phyloP scores from a whole-genome alignment of 2,797 vertebrate species.

The Falco columbarius region DNA sequence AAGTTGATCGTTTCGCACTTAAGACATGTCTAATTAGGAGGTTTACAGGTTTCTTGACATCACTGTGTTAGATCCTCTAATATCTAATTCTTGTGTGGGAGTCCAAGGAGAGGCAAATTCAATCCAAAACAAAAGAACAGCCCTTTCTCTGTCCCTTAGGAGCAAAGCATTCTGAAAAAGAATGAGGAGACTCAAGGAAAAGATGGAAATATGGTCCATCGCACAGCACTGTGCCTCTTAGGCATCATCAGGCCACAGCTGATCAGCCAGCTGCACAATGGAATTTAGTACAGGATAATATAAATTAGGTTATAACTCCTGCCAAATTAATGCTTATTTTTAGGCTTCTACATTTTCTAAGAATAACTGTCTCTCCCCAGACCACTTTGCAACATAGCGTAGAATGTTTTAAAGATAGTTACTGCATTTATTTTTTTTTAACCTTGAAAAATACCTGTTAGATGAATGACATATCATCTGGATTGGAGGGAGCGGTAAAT shows the following conservation, averaged over 20 bases:
- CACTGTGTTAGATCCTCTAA: background rate
- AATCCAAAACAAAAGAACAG: background rate
- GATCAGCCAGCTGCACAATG: constrained; percentile 46
- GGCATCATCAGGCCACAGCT: constrained; percentile 46
- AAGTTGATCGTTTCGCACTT: constrained; percentile 28
- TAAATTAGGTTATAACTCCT: constrained; percentile 3
- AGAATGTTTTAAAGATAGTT: background rate
- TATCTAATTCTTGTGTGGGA: background rate
- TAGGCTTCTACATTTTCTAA: constrained; percentile 20
- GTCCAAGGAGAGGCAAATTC: background rate
- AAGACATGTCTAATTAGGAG: constrained; percentile 36
- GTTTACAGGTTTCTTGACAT: constrained; percentile 9
- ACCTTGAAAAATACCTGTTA: background rate
- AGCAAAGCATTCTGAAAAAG: background rate
- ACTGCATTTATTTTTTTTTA: background rate
- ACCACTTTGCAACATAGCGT: background rate
- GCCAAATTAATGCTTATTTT: constrained; percentile 45
- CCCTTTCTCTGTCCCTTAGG: background rate
- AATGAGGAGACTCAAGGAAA: constrained; percentile 14
- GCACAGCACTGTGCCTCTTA: constrained; percentile 10
- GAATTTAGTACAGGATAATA: constrained; percentile 33
- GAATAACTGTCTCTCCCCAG: background rate
- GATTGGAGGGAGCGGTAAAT: background rate
- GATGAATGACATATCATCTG: background rate
- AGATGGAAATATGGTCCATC: background rate